Conservation (phyloP, 2,797 vertebrate species). For the Molothrus aeneus region DNA sequence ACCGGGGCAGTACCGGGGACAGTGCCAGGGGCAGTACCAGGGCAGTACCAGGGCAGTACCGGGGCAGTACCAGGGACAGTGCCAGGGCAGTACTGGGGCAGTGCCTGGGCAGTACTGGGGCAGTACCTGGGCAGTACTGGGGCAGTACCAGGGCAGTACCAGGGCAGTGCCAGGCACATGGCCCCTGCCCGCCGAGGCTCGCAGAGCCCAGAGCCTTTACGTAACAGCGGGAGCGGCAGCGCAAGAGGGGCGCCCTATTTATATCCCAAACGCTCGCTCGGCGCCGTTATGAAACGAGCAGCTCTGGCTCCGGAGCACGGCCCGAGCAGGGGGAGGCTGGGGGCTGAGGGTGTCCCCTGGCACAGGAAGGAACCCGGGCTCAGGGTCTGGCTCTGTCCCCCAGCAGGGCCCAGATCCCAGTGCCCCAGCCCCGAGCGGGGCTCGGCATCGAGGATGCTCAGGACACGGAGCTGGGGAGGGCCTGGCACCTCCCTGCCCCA, state of each 20-base stretch:
- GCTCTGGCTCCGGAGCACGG: neutral
- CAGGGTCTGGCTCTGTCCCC: neutral
- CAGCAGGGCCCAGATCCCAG: fast-evolving
- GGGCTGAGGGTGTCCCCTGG: fast-evolving
- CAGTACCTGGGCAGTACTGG: too few relatives aligned
- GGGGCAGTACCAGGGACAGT: too few relatives aligned
- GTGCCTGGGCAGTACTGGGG: too few relatives aligned
- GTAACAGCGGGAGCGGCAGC: constrained; percentile 21
- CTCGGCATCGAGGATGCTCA: fast-evolving
- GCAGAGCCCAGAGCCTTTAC: neutral
- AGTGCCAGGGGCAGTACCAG: too few relatives aligned
- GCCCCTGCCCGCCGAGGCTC: neutral
- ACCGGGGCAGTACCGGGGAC: too few relatives aligned
- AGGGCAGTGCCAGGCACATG: neutral
- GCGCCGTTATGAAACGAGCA: neutral
- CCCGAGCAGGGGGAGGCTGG: fast-evolving
- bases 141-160: too few relatives aligned
- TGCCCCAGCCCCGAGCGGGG: fast-evolving
- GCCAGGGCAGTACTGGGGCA: too few relatives aligned
- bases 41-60: too few relatives aligned
- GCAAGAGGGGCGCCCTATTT: constrained; percentile 39
- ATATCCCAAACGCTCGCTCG: neutral
- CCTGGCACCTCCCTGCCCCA: neutral
- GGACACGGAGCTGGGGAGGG: fast-evolving
- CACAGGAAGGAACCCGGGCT: fast-evolving